Base-by-base conservation (phyloP, 2,888 invertebrate genomes). In the Pinctada fucata region DNA sequence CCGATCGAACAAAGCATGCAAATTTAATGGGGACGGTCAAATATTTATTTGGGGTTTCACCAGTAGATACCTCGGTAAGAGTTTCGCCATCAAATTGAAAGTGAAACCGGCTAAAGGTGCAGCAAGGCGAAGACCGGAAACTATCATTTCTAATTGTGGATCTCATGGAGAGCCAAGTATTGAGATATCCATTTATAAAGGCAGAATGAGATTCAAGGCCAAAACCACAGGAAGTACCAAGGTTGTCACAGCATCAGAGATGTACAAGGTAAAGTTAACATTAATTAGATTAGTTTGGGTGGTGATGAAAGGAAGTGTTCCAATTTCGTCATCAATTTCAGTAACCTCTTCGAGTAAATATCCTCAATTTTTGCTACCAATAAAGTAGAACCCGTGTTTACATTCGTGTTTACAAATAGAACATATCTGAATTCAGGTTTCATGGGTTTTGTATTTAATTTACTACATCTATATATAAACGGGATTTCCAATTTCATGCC, bases 81-180 rank as follows among this genome's bases (percentile, higher is more conserved):
- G 75, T 49, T 79, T 79, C 66, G 75, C 75, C n/a, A 75, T 79
- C 0, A 72, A 48, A 64, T 58, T 72, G 52, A 79, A 64, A 16
- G 72, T 72, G 3, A 75, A 75, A 67, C 67, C 75, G 1, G 50
- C 51, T 10, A 48, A 49, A 52, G 75, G 75, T 31, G 67, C 71
- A 13, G 73, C 74, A 3, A 79, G 58, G 13, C 3, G 48, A 13
- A 75, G 50, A 68, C 68, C 75, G 6, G 72, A 75, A 65, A 69
- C 75, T 16, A 79, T 79, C 51, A 72, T 79, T 45, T 75, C 75
- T 45, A 79, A 79, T 72, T 79, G 79, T 75, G 79, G 79, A 10
- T 71, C 68, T 3, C 69, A 79, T 45, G 79, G 79, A 5, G 75
- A 75, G n/a, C 47, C 79, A 4, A 79, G 75, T 48, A 58, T 79